Evolutionary conservation across 1,140 invertebrate genomes (phyloP), one percentile per base, ranked within the genome.

Genomic region (Drosophila melanica): DNA sequence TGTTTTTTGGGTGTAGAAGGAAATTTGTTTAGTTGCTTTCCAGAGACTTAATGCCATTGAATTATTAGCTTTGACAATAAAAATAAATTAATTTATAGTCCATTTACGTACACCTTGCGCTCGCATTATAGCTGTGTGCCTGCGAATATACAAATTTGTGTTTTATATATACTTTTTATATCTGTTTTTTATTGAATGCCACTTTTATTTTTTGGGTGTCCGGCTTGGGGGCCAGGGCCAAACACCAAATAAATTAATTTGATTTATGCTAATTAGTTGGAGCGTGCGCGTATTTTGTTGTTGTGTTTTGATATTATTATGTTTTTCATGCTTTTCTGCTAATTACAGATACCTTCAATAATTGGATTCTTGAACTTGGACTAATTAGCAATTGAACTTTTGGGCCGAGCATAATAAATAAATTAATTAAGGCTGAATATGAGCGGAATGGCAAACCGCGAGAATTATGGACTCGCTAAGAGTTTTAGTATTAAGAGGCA

Each of bases 291-390:
- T 48, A 50, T 27, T 67, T 57, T 68, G 37, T 72, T 50, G 44
- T 54, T 39, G 23, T 60, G 37, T 42, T 53, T 65, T 51, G 33
- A 55, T 71, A 63, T 35, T 8, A 58, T 50, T 18, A 20, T 68
- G 11, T 57, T 62, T 20, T 53, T 74, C 54, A 75, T 71, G 39
- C 11, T 41, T 59, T 60, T 44, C 23, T 74, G 45, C 63, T 87
- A 65, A 62, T 89, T 89, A 53, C 84, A 87, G 82, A 87, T 87
- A 89, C 82, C 84, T 76, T 87, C 82, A 55, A 87, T 87, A 77
- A 84, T 87, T 87, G 79, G 82, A 65, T 89, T 87, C 82, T 75
- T 87, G 58, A 87, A 89, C 72, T 74, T 87, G 82, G 82, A 87
- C 79, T 87, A 78, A 84, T 80, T 72, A 72, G 62, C 57, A 60